Conservation (phyloP, 2,113 vertebrate species). For the Hystrix brachyura region DNA sequence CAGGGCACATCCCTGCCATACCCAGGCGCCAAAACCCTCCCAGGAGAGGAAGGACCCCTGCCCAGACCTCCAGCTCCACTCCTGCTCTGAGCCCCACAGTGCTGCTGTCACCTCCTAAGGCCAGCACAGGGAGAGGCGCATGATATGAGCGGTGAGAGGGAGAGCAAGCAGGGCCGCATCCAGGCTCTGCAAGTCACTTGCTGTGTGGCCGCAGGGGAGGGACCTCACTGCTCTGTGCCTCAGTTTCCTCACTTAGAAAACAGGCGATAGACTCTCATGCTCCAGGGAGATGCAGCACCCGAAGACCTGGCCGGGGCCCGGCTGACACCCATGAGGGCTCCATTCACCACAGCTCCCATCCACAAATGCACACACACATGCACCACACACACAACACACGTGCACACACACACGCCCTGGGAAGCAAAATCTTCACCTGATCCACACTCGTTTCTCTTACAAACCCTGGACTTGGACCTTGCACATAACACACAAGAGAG, state of each 20-base stretch:
- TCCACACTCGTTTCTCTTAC: not conserved
- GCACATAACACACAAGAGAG: accelerated
- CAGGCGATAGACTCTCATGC: not conserved
- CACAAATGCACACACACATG: not conserved
- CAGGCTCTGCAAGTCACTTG: not conserved
- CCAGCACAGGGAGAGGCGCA: too few species aligned
- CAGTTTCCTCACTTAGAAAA: not conserved
- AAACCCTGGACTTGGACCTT: not conserved
- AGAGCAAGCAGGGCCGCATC: too few species aligned
- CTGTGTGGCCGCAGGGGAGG: not conserved
- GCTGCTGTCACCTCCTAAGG: too few species aligned
- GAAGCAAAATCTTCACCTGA: not conserved
- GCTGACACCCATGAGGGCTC: not conserved
- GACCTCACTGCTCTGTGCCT: not conserved
- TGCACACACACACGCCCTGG: too few species aligned
- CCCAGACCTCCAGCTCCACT: too few species aligned
- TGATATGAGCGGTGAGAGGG: not conserved
- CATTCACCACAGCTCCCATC: accelerated
- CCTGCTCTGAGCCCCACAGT: not conserved
- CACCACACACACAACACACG: accelerated
- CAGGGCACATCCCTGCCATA: not conserved
- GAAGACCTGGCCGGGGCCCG: too few species aligned
- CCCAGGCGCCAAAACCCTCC: not conserved
- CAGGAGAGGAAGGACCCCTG: too few species aligned
- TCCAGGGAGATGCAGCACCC: not conserved